Conservation (phyloP, 2,113 vertebrate species). For the Brachirus orientalis region DNA sequence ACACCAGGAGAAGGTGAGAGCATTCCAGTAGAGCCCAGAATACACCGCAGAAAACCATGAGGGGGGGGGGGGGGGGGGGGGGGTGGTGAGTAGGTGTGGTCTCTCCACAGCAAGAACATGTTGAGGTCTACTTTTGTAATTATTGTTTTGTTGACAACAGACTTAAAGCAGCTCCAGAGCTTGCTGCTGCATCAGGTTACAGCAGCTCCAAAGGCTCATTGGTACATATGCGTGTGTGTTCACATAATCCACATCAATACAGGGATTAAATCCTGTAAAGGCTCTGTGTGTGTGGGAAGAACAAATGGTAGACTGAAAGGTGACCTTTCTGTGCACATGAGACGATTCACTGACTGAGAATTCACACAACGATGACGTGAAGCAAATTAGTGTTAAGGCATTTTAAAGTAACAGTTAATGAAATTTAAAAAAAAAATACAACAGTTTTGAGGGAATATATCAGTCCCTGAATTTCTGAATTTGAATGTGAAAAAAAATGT, state of each 20-base stretch:
- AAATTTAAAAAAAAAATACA: too few relatives aligned
- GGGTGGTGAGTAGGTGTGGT: conserved; percentile 23
- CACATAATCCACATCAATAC: conserved; percentile 33
- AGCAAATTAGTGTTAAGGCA: too few relatives aligned
- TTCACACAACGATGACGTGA: too few relatives aligned
- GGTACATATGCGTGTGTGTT: conserved; percentile 4
- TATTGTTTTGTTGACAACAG: not conserved
- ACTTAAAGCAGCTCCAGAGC: not conserved
- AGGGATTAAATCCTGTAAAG: conserved; percentile 38
- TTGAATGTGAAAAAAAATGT: too few relatives aligned
- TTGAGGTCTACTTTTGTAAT: not conserved
- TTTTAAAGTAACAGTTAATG: too few relatives aligned
- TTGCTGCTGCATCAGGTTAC: conserved; percentile 35
- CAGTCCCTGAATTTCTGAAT: too few relatives aligned
- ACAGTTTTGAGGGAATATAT: too few relatives aligned
- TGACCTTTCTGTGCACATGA: conserved; percentile 21
- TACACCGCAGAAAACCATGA: conserved; percentile 48
- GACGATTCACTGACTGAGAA: not conserved
- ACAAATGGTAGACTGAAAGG: conserved; percentile 10
- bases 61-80: conserved; percentile 9
- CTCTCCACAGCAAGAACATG: conserved; percentile 72
- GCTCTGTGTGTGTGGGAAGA: conserved; percentile 12
- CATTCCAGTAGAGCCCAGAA: conserved; percentile 66
- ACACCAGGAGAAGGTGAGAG: conserved; percentile 54
- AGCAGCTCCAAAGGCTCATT: conserved; percentile 13